Percentiles rank a stretch among this genome's conserved stretches.
These are phyloP conservation scores for Enoplosus armatus DNA, from an alignment of 2,797 vertebrate species.

Conservation along the genomic window DNA sequence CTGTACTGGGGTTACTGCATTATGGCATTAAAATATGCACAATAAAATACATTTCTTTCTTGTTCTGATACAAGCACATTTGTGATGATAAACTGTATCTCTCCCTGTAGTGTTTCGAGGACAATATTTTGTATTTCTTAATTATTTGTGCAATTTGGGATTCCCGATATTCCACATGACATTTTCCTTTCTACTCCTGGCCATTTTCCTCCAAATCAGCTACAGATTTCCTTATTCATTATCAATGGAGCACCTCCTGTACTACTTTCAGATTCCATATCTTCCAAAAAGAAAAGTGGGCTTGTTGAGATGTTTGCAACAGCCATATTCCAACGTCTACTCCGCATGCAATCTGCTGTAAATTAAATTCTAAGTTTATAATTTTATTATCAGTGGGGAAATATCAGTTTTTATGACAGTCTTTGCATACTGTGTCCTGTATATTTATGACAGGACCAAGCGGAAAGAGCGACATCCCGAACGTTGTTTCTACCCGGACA, in stretches of 20 bases:
- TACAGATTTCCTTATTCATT: background rate
- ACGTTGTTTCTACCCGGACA: constrained; percentile 50
- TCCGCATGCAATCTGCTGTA: too few species aligned
- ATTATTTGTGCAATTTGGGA: background rate
- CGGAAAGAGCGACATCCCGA: constrained; percentile 30
- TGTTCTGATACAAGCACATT: background rate
- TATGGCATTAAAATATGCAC: constrained; percentile 28
- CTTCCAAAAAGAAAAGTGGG: too few species aligned
- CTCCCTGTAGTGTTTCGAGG: background rate
- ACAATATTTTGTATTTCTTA: background rate
- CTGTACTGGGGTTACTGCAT: constrained; percentile 29
- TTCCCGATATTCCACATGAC: background rate
- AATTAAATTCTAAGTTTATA: too few species aligned
- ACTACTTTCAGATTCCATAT: background rate
- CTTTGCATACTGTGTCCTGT: background rate
- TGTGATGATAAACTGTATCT: background rate
- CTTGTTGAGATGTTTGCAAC: background rate
- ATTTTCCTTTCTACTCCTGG: background rate
- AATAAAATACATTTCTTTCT: constrained; percentile 46
- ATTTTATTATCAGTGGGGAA: background rate
- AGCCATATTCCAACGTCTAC: too few species aligned
- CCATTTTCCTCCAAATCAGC: background rate
- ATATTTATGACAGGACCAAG: background rate
- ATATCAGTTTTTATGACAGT: too few species aligned
- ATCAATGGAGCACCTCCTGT: background rate